Conservation (phyloP, 2,888 invertebrate species). For the Thumatha senex region DNA sequence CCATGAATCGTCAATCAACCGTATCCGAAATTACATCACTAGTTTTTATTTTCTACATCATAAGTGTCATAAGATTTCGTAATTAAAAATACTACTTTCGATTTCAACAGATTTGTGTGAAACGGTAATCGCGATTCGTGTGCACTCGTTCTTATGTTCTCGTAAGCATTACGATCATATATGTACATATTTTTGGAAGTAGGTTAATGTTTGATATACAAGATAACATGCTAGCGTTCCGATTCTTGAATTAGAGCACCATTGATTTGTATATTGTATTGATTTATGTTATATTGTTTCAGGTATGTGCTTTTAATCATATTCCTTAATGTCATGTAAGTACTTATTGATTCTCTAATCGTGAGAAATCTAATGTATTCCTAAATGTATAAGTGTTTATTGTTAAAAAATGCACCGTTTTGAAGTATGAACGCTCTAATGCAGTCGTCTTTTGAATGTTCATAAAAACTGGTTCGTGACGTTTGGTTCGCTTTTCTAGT, state of each 20-base stretch:
- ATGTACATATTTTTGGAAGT: conserved; percentile 64
- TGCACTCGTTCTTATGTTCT: conserved; percentile 61
- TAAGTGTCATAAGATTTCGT: conserved; percentile 45
- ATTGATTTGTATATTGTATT: conserved; percentile 27
- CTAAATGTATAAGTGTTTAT: background rate
- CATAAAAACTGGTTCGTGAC: conserved; percentile 66
- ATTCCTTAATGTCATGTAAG: conserved; percentile 28
- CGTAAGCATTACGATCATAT: conserved; percentile 68
- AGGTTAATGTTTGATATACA: conserved; percentile 77
- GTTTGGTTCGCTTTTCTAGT: conserved; percentile 35
- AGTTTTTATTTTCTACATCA: conserved; percentile 42
- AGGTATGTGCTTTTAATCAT: conserved; percentile 47
- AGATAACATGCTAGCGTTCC: conserved; percentile 42
- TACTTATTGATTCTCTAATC: conserved; percentile 4
- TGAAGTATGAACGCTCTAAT: conserved; percentile 18
- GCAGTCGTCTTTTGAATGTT: conserved; percentile 24
- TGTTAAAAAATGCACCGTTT: conserved; percentile 19
- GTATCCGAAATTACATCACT: conserved; percentile 44
- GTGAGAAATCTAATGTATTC: conserved; percentile 23
- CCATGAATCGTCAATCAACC: conserved; percentile 42
- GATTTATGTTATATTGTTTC: conserved; percentile 50
- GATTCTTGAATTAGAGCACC: conserved; percentile 32
- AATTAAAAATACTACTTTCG: conserved; percentile 59
- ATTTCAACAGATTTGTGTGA: conserved; percentile 70
- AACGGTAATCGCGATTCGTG: conserved; percentile 55